Percentiles rank a stretch among this genome's conserved stretches.
phyloP scores from a whole-genome alignment of 1,140 invertebrate genomes.

The Branchinecta lynchi region DNA sequence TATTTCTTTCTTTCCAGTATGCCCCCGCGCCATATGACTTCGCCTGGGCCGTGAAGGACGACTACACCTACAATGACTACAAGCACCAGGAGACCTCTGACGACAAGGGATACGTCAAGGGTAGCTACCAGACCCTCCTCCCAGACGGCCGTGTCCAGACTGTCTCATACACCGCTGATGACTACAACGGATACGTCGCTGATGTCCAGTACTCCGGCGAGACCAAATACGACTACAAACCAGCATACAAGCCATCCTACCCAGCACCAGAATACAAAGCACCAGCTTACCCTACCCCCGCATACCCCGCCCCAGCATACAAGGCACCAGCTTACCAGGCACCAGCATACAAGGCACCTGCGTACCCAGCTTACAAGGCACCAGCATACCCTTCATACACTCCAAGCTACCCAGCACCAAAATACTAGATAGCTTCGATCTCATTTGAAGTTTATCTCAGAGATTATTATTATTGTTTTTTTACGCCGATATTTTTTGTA shows the following conservation, averaged over 20 bases:
- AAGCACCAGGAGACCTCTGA: slow-evolving; percentile 48
- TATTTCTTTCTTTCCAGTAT: not conserved
- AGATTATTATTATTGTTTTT: no score
- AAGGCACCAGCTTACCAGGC: slow-evolving; percentile 14
- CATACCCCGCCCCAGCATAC: slow-evolving; percentile 17
- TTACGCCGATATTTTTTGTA: no score
- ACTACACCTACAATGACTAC: slow-evolving; percentile 49
- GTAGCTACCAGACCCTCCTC: slow-evolving; percentile 54
- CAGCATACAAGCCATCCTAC: slow-evolving; percentile 21
- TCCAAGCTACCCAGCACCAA: no score
- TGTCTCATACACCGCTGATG: slow-evolving; percentile 23
- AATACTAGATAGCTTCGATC: no score
- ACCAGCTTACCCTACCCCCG: slow-evolving; percentile 15
- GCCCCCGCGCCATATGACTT: slow-evolving; percentile 42
- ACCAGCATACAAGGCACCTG: slow-evolving; percentile 15
- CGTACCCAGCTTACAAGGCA: no score
- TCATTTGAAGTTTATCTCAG: no score
- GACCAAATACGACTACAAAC: slow-evolving; percentile 20
- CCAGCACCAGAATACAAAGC: slow-evolving; percentile 16
- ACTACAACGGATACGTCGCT: slow-evolving; percentile 23
- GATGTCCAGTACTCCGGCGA: slow-evolving; percentile 23
- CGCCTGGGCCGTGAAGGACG: slow-evolving; percentile 52
- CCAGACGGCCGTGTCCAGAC: slow-evolving; percentile 45
- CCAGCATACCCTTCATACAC: no score
- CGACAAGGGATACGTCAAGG: slow-evolving; percentile 40